Evolutionary conservation across 2,888 invertebrate genomes (phyloP).

Genomic region (Morpho helenor): DNA sequence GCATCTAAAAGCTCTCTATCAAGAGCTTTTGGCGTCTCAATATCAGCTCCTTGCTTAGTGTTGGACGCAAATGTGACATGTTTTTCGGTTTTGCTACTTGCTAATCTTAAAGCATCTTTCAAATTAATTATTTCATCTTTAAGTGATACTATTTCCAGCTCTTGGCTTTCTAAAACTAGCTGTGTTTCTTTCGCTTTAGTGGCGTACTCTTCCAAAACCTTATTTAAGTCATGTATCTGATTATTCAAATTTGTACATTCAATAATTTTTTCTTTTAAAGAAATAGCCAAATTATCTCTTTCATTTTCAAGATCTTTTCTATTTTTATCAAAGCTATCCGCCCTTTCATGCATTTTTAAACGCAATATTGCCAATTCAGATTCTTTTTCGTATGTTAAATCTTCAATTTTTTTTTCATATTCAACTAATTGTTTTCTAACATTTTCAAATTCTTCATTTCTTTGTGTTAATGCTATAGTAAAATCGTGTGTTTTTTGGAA

Average conservation of each 20-base stretch:
- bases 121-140: slow-evolving; percentile 81
- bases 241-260: slow-evolving; percentile 72
- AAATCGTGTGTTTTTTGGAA: slow-evolving; percentile 63
- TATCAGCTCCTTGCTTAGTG: slow-evolving; percentile 53
- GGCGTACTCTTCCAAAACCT: slow-evolving; percentile 74
- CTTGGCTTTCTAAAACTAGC: slow-evolving; percentile 82
- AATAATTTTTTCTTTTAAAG: slow-evolving; percentile 60
- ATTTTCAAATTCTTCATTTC: slow-evolving; percentile 66
- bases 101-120: slow-evolving; percentile 46
- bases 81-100: slow-evolving; percentile 59
- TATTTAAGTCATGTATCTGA: slow-evolving; percentile 74
- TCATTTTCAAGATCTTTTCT: slow-evolving; percentile 47
- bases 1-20: slow-evolving; percentile 57
- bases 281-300: slow-evolving; percentile 47
- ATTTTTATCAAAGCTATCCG: slow-evolving; percentile 46
- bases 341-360: slow-evolving; percentile 72
- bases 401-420: slow-evolving; percentile 67
- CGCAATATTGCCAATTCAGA: slow-evolving; percentile 75
- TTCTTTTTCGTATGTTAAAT: slow-evolving; percentile 72
- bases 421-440: slow-evolving; percentile 56
- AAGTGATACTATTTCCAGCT: slow-evolving; percentile 85
- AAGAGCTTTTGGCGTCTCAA: slow-evolving; percentile 33
- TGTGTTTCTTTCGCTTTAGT: slow-evolving; percentile 79
- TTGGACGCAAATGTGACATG: slow-evolving; percentile 70
- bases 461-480: slow-evolving; percentile 47